These are phyloP conservation scores for Melieria omissa DNA, from an alignment of 2,888 invertebrate species.

Conservation along the genomic window DNA sequence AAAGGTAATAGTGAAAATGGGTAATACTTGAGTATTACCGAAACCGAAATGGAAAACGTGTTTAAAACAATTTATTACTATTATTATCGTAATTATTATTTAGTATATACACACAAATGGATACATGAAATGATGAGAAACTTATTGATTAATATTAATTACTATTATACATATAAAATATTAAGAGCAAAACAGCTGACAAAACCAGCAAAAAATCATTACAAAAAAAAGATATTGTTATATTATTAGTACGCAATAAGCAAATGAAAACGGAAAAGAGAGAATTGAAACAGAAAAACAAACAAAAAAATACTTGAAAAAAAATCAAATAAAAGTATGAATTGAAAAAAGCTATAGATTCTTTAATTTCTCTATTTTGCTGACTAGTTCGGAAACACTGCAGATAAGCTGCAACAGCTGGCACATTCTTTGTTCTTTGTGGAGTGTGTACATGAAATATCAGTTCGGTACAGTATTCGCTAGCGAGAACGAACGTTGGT, in stretches of 20 bases:
- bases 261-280: conserved; percentile 47
- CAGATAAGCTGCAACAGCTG: too few species aligned
- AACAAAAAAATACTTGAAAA: conserved; percentile 48
- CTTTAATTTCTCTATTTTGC: too few species aligned
- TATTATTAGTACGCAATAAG: conserved; percentile 63
- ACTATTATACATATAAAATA: conserved; percentile 36
- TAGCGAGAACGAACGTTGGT: too few species aligned
- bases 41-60: neutral
- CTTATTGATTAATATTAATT: conserved; percentile 18
- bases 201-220: conserved; percentile 62
- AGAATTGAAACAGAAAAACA: conserved; percentile 44
- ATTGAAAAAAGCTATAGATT: conserved; percentile 47
- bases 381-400: too few species aligned
- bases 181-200: conserved; percentile 62
- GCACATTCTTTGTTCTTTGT: too few species aligned
- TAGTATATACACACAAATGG: conserved; percentile 51
- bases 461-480: too few species aligned
- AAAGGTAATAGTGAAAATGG: neutral
- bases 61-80: conserved; percentile 2
- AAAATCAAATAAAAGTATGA: conserved; percentile 52
- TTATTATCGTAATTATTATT: conserved; percentile 50
- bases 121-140: conserved; percentile 35
- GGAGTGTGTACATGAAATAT: too few species aligned
- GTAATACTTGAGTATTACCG: neutral
- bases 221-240: conserved; percentile 61